Base-by-base conservation (phyloP, 1,140 invertebrate species). In the Zophobas atratus region DNA sequence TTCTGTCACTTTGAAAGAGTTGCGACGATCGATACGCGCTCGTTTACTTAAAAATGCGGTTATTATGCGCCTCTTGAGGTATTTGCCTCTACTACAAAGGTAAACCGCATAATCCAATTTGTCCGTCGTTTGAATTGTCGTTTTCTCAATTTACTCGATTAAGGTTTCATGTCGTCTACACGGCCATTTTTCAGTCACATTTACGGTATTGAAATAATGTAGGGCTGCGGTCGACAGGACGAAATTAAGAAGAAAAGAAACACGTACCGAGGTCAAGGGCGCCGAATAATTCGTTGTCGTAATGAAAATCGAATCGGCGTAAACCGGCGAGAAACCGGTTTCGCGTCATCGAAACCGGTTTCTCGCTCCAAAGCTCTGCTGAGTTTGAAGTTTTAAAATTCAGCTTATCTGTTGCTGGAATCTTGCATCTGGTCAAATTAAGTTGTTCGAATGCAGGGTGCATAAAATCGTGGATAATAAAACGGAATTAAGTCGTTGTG, bases 41-140 rank as follows among this genome's bases (percentile, higher is more conserved):
- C 41, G 73, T 48, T 75, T 75, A 75, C 60, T 78, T 67, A 60
- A 74, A 77, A 78, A 78, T 51, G 70, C n/a, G 48, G 57, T 67
- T 67, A 67, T 76, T 76, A 76, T 53, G 75, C 49, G 57, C 49
- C 67, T 56, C 73, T 55, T 76, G 46, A 76, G 46, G 56, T 72
- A 72, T 73, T 74, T 46, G 55, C 70, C 70, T 77, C 57, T 38
- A n/a, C 48, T 41, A 51, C 77, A 43, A 76, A 72, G 63, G 57
- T 72, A 72, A 79, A 79, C 78, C 75, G 67, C 75, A 60, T 79
- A 79, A 79, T 79, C 78, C 75, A 38, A 76, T 79, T 79, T 78
- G 48, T 34, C 36, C 36, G 63, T 32, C 63, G 73, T 75, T 78
- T 78, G 72, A 78, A 48, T 57, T 75, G 71, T 78, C 72, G 56